phyloP scores from a whole-genome alignment of 2,113 vertebrate species.

The Heloderma charlesbogerti region DNA sequence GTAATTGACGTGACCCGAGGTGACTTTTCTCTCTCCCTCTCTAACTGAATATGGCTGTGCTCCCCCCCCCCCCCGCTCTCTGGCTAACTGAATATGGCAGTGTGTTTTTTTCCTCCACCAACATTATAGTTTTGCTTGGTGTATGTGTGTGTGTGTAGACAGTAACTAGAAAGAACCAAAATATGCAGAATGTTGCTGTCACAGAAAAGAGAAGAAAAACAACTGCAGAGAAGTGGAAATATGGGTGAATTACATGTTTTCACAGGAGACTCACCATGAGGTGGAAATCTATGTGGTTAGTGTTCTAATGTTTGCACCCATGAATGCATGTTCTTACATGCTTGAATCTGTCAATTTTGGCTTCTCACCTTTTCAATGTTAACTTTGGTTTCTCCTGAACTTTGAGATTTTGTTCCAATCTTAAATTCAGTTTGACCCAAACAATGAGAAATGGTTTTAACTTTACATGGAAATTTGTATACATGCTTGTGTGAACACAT shows the following conservation, averaged over 20 bases:
- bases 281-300: background rate
- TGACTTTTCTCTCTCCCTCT: background rate
- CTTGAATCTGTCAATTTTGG: background rate
- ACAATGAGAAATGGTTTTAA: too few relatives aligned
- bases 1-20: background rate
- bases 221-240: background rate
- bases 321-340: background rate
- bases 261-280: background rate
- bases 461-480: too few relatives aligned
- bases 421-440: too few relatives aligned
- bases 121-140: background rate
- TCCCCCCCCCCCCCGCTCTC: background rate
- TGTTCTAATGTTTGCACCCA: too few relatives aligned
- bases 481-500: too few relatives aligned
- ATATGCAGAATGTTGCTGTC: background rate
- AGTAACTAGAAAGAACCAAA: background rate
- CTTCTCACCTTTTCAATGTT: too few relatives aligned
- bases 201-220: background rate
- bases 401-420: too few relatives aligned
- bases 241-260: too few relatives aligned
- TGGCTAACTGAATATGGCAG: background rate
- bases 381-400: too few relatives aligned
- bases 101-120: background rate
- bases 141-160: too few relatives aligned
- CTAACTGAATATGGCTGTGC: background rate